These are phyloP conservation scores for Thera obeliscata DNA, from an alignment of 2,888 invertebrate species.

Conservation along the genomic window DNA sequence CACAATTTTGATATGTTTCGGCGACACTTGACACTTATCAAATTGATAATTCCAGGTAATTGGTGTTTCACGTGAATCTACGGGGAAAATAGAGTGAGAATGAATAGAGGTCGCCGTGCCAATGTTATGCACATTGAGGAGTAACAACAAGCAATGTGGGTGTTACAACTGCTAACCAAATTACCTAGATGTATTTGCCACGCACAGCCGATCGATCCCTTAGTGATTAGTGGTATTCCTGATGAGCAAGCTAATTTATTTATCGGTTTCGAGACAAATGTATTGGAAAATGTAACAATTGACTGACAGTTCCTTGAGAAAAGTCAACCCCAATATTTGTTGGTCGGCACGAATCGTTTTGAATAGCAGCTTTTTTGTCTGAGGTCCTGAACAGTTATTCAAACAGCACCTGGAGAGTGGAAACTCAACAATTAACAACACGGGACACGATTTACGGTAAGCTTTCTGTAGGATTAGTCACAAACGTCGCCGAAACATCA, in stretches of 20 bases:
- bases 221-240: constrained; percentile 42
- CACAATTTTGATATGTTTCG: constrained; percentile 72
- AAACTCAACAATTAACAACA: constrained; percentile 59
- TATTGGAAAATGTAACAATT: constrained; percentile 74
- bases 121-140: constrained; percentile 83
- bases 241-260: constrained; percentile 41
- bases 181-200: constrained; percentile 55
- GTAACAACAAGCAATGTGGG: constrained; percentile 79
- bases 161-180: constrained; percentile 62
- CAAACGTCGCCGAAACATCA: constrained; percentile 84
- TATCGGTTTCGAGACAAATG: constrained; percentile 54
- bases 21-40: constrained; percentile 60
- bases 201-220: constrained; percentile 52
- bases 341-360: constrained; percentile 74
- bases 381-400: constrained; percentile 55
- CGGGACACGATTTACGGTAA: constrained; percentile 64
- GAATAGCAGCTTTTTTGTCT: constrained; percentile 60
- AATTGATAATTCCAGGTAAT: constrained; percentile 39
- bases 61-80: constrained; percentile 58
- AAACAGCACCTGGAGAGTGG: constrained; percentile 60
- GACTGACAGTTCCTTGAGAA: constrained; percentile 80
- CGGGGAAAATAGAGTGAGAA: constrained; percentile 59
- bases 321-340: constrained; percentile 78
- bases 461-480: constrained; percentile 75
- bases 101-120: constrained; percentile 77